Conservation (phyloP, 37 sponge, comb jelly and placozoan species). For the Haliclona indistincta region DNA sequence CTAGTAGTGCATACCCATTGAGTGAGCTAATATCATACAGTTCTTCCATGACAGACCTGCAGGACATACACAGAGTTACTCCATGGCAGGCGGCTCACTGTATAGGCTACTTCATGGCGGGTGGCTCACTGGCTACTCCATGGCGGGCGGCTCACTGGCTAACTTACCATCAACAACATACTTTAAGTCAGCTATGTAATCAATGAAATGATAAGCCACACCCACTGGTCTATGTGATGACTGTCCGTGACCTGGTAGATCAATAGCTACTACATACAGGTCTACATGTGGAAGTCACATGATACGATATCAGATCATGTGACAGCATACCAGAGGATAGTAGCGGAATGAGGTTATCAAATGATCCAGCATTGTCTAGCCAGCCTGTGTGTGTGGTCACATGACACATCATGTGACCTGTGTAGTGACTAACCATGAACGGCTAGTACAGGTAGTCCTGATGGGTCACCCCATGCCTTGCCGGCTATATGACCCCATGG, state of each 20-base stretch:
- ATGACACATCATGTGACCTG: background rate
- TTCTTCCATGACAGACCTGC: slow-evolving; percentile 69
- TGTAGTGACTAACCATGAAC: slow-evolving; percentile 62
- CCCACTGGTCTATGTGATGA: slow-evolving; percentile 74
- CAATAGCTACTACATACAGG: slow-evolving; percentile 68
- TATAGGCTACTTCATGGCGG: background rate
- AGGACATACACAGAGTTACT: background rate
- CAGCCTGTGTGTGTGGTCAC: slow-evolving; percentile 42
- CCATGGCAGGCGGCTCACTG: background rate
- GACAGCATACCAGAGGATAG: slow-evolving; percentile 31
- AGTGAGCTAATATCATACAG: slow-evolving; percentile 66
- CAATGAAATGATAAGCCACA: slow-evolving; percentile 14
- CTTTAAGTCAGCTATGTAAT: slow-evolving; percentile 67
- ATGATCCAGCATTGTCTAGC: slow-evolving; percentile 84
- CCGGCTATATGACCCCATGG: slow-evolving; percentile 70
- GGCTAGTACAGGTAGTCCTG: slow-evolving; percentile 48
- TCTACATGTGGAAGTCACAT: slow-evolving; percentile 8
- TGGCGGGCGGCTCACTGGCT: no score
- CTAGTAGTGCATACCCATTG: slow-evolving; percentile 53
- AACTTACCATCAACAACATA: slow-evolving; percentile 75
- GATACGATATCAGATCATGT: background rate
- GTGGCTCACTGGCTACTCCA: no score
- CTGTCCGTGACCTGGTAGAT: slow-evolving; percentile 80
- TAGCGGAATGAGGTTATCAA: slow-evolving; percentile 71
- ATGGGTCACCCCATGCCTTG: slow-evolving; percentile 69